A percentile compares a stretch with the other conserved stretches of the same genome.
phyloP scores from a whole-genome alignment of 1,140 invertebrate species.

The Agrypnia vestita region DNA sequence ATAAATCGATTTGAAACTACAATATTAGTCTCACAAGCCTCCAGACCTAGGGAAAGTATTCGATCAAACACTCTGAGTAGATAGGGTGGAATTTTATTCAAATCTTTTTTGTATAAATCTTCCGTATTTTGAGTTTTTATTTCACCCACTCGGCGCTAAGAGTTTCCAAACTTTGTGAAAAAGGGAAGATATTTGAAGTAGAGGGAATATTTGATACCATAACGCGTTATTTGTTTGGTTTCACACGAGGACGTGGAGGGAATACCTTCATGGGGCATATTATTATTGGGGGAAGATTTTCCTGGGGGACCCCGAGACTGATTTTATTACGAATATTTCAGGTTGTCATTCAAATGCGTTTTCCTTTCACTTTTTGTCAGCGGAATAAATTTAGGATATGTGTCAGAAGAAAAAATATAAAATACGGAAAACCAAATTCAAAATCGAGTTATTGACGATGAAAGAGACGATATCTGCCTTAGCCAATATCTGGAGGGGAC shows the following conservation, averaged over 20 bases:
- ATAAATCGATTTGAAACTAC: background rate
- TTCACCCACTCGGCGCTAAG: conserved; percentile 43
- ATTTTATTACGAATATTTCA: conserved; percentile 62
- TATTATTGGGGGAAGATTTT: conserved; percentile 48
- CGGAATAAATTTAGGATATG: conserved; percentile 46
- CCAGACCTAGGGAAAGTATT: conserved; percentile 9
- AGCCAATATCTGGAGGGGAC: conserved; percentile 11
- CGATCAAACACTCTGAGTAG: conserved; percentile 35
- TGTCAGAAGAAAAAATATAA: conserved; percentile 42
- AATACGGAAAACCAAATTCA: conserved; percentile 24
- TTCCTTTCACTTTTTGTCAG: conserved; percentile 54
- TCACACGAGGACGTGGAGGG: conserved; percentile 57
- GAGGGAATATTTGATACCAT: conserved; percentile 60
- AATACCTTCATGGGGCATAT: conserved; percentile 53
- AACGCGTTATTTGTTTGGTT: conserved; percentile 62
- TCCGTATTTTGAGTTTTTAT: conserved; percentile 48
- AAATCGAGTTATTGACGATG: conserved; percentile 41
- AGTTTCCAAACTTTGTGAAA: conserved; percentile 44
- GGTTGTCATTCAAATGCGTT: conserved; percentile 58
- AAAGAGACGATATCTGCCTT: conserved; percentile 32
- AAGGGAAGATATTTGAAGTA: conserved; percentile 45
- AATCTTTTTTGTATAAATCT: conserved; percentile 50
- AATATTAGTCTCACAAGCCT: conserved; percentile 25
- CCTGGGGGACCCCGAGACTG: conserved; percentile 42
- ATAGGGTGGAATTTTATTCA: conserved; percentile 48